Evolutionary conservation across 1,140 invertebrate genomes (phyloP), one percentile per base, ranked within the genome.

Genomic region (Berghia stephanieae): DNA sequence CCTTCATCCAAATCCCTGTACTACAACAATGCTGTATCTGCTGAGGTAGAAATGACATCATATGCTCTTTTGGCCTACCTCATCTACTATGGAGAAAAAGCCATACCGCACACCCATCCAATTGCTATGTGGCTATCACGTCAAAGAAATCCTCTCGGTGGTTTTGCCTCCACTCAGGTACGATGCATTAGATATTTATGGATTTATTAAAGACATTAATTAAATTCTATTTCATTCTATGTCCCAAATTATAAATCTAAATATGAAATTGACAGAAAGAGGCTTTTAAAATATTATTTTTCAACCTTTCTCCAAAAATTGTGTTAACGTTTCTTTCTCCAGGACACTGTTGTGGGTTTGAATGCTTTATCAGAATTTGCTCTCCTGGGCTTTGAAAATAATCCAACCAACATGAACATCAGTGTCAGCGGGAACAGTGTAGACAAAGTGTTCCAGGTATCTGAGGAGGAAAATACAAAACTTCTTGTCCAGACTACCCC

Each of bases 11-110:
- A 80, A 36, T 63, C 73, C 10, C 81, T 75, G 76, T 79, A 75
- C n/a, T 81, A 75, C 68, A 78, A 83, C 69, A 36, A 80, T 31
- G 84, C 86, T 5, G 92, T 93, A 57, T 94, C 94, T 18, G 91
- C 94, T 2, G 95, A 96, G 81, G 93, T 97, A n/a, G 94, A 96
- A 87, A 96, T 96, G 88, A 95, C 96, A 0, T 92, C 95, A 0
- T 98, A 97, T 90, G 95, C 93, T 0, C 88, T 95, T 34, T 85
- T 95, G 49, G 91, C 93, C 6, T 78, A 82, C 36, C 46, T 85
- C 40, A 40, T 44, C 3, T 43, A 70, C 63, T 79, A 85, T 74
- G 81, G 78, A 18, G 44, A 78, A 5, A 71, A 78, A n/a, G 81
- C 73, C 24, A 75, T 86, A 81, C 43, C 67, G 1, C 74, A 80